phyloP scores from a whole-genome alignment of 1,140 invertebrate species.

The Oryctes rhinoceros region DNA sequence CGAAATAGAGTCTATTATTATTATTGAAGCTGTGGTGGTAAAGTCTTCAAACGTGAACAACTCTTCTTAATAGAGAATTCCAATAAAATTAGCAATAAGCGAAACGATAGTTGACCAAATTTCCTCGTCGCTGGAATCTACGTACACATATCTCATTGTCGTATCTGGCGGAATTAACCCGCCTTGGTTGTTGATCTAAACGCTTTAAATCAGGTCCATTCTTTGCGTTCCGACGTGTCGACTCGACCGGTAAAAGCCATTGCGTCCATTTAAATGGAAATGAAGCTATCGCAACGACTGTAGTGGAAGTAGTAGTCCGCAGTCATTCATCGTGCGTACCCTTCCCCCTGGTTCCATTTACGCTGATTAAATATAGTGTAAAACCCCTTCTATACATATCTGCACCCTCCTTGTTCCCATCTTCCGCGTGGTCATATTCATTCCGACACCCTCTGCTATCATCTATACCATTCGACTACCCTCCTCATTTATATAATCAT shows the following conservation, averaged over 20 bases:
- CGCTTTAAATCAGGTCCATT: neutral
- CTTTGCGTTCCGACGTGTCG: neutral
- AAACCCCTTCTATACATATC: neutral
- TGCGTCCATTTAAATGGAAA: conserved; percentile 36
- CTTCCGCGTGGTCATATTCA: neutral
- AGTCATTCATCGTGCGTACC: conserved; percentile 1
- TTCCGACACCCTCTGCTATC: neutral
- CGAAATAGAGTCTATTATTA: no score
- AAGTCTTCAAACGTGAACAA: no score
- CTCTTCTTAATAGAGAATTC: no score
- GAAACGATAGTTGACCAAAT: no score
- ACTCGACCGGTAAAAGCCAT: neutral
- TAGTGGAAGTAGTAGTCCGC: no score
- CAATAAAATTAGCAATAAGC: no score
- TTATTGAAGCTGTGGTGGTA: no score
- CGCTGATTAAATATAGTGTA: conserved; percentile 38
- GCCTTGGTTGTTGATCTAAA: conserved; percentile 11
- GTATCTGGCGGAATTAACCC: neutral
- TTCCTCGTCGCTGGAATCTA: no score
- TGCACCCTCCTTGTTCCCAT: neutral
- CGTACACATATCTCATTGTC: no score
- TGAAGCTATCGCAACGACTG: conserved; percentile 7
- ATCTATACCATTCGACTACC: no score
- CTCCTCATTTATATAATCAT: conserved; percentile 3
- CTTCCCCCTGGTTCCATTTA: neutral